phyloP scores from a whole-genome alignment of 2,113 vertebrate genomes.

The Ochotona curzoniae region DNA sequence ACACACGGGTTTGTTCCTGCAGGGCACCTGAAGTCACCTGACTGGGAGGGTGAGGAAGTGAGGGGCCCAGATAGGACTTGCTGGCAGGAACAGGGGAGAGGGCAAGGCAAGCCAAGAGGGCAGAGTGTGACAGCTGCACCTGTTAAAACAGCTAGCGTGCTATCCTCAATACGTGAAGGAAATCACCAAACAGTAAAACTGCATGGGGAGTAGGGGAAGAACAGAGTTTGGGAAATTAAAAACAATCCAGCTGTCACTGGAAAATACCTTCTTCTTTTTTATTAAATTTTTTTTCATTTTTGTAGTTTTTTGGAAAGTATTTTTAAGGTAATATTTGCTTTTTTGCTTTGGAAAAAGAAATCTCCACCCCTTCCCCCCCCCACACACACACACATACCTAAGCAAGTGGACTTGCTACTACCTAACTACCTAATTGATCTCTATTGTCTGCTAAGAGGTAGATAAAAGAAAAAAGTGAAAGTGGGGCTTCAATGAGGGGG shows the following conservation, averaged over 20 bases:
- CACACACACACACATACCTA: constrained; percentile 88
- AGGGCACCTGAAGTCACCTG: not conserved
- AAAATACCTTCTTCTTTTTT: constrained; percentile 60
- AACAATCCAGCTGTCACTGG: constrained; percentile 73
- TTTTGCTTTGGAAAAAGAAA: constrained; percentile 92
- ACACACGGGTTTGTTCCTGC: not conserved
- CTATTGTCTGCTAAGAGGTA: constrained; percentile 95
- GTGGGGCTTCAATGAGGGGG: constrained; percentile 79
- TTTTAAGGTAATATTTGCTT: constrained; percentile 77
- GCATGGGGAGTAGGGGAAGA: not conserved
- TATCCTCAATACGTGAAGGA: constrained; percentile 31
- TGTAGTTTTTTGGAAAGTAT: constrained; percentile 78
- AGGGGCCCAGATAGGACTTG: not conserved
- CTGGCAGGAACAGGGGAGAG: not conserved
- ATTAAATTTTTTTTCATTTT: constrained; percentile 50
- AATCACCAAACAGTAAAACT: constrained; percentile 57
- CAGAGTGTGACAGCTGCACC: constrained; percentile 30
- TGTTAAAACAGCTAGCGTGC: not conserved
- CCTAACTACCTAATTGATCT: constrained; percentile 92
- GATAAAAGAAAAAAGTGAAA: constrained; percentile 91
- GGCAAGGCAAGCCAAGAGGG: not conserved
- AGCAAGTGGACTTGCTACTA: constrained; percentile 93
- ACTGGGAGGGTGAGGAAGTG: not conserved
- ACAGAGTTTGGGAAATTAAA: constrained; percentile 47
- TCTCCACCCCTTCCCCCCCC: constrained; percentile 87